These are phyloP conservation scores for Gandaritis pyraliata DNA, from an alignment of 2,888 invertebrate species.

Conservation along the genomic window DNA sequence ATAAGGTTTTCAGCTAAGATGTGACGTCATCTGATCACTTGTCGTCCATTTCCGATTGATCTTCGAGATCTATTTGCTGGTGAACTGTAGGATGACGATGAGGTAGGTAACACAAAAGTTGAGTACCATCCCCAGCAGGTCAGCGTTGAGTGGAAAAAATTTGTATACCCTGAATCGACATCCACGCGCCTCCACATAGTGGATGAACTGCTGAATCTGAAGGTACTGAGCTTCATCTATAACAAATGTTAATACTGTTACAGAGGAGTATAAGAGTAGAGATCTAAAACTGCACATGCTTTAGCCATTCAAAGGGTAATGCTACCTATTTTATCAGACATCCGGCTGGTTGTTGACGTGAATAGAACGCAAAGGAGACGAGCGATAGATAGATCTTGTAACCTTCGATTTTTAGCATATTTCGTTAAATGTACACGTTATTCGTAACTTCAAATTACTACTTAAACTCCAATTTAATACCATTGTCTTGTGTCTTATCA, in stretches of 20 bases:
- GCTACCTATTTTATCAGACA: neutral
- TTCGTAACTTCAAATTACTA: too few species aligned
- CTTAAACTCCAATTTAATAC: too few species aligned
- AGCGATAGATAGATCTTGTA: too few species aligned
- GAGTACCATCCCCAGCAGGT: conserved; percentile 32
- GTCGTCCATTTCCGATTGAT: neutral
- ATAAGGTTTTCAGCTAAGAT: too few species aligned
- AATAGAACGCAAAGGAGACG: too few species aligned
- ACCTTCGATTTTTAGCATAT: too few species aligned
- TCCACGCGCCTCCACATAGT: conserved; percentile 36
- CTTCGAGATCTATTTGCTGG: too few species aligned
- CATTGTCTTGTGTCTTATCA: too few species aligned
- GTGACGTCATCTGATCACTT: too few species aligned
- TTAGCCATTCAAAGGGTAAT: too few species aligned
- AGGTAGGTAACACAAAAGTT: conserved; percentile 42
- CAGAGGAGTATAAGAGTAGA: neutral
- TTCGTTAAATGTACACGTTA: too few species aligned
- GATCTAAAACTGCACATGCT: neutral
- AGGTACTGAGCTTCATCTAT: neutral
- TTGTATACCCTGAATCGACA: conserved; percentile 33
- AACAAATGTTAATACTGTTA: neutral
- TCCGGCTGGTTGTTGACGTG: too few species aligned
- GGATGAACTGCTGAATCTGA: conserved; percentile 26
- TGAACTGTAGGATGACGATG: conserved; percentile 43
- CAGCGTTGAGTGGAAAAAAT: conserved; percentile 40